Evolutionary conservation across 2,888 invertebrate species (phyloP).

Genomic region (Hydraecia micacea): DNA sequence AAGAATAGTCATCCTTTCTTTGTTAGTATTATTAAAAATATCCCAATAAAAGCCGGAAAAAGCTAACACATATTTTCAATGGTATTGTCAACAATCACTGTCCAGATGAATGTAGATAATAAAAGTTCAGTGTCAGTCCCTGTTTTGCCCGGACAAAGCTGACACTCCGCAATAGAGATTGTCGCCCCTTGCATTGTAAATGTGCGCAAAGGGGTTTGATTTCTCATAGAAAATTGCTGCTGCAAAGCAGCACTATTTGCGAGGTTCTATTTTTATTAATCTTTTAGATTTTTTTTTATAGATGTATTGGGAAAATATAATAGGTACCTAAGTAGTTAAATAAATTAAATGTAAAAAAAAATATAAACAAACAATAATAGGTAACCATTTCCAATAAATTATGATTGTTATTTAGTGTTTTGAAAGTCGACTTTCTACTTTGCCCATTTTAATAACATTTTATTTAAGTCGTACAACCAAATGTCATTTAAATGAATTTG

Average conservation of each 20-base stretch:
- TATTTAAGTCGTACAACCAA: no score
- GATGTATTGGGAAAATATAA: background rate
- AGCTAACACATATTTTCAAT: background rate
- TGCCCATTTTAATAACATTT: background rate
- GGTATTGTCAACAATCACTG: slow-evolving; percentile 8
- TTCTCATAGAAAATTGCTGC: slow-evolving; percentile 13
- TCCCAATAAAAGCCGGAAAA: background rate
- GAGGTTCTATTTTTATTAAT: slow-evolving; percentile 2
- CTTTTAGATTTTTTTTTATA: background rate
- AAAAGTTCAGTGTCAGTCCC: background rate
- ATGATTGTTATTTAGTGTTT: background rate
- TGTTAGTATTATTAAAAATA: background rate
- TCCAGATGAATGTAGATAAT: slow-evolving; percentile 10
- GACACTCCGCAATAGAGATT: slow-evolving; percentile 14
- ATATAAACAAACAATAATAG: background rate
- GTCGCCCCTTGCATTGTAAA: slow-evolving; percentile 33
- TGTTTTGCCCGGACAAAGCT: slow-evolving; percentile 30
- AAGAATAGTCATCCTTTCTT: no score
- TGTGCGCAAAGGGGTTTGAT: slow-evolving; percentile 34
- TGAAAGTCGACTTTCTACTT: background rate
- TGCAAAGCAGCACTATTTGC: slow-evolving; percentile 11
- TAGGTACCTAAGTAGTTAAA: background rate
- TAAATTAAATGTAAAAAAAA: background rate
- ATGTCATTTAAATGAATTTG: no score
- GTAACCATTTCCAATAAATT: background rate